phyloP scores from a whole-genome alignment of 2,113 vertebrate species.

The Suricata suricatta region DNA sequence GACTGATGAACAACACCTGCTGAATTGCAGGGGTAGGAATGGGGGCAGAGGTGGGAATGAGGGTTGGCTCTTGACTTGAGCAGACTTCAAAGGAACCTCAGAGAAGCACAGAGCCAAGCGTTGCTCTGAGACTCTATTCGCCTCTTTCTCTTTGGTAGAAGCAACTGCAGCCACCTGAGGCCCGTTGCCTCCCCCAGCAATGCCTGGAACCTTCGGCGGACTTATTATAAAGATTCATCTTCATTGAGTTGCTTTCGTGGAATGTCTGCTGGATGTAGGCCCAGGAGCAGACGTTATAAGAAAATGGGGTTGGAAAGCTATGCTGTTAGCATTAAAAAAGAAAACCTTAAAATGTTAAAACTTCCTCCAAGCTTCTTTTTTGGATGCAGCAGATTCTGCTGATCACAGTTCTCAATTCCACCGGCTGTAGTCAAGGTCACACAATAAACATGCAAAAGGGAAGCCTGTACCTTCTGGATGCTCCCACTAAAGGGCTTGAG shows the following conservation, averaged over 20 bases:
- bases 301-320: neutral
- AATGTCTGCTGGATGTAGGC: neutral
- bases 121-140: fast-evolving
- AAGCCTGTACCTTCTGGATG: conserved; percentile 91
- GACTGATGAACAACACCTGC: neutral
- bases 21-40: neutral
- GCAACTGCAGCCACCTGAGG: neutral
- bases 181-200: neutral
- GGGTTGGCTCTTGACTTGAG: neutral
- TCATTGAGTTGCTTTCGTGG: neutral
- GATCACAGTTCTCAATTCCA: neutral
- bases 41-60: neutral
- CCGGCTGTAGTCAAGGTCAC: neutral
- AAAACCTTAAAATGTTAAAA: neutral
- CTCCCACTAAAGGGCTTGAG: conserved; percentile 92
- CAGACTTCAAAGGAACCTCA: neutral
- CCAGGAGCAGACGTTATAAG: neutral
- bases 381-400: neutral
- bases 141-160: neutral
- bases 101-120: neutral
- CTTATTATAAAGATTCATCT: neutral
- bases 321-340: neutral
- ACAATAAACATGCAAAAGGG: fast-evolving
- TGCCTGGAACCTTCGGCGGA: neutral
- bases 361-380: neutral